These are phyloP conservation scores for Leucoraja ocellata DNA, from an alignment of 2,797 vertebrate species.

Conservation along the genomic window DNA sequence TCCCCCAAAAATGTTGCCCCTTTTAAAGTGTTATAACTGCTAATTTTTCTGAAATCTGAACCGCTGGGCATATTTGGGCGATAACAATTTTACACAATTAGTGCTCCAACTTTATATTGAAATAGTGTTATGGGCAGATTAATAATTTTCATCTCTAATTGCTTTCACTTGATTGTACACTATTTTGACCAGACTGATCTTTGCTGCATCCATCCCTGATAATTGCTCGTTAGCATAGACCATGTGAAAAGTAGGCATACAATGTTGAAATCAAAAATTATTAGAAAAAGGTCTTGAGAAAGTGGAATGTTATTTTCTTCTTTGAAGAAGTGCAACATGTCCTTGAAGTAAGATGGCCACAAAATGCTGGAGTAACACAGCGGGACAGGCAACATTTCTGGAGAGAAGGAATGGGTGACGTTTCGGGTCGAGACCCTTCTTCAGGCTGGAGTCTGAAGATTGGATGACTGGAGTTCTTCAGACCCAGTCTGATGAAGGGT, in stretches of 20 bases:
- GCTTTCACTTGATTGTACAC: not conserved
- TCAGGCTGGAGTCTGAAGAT: too few relatives aligned
- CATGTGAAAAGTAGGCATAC: not conserved
- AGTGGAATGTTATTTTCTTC: not conserved
- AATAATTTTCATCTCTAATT: not conserved
- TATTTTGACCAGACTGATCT: not conserved
- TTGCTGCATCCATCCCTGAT: not conserved
- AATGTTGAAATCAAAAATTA: not conserved
- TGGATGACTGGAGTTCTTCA: too few relatives aligned
- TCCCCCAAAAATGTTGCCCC: not conserved
- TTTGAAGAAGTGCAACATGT: not conserved
- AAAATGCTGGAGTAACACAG: too few relatives aligned
- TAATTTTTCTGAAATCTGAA: slow-evolving; percentile 10
- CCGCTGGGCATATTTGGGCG: not conserved
- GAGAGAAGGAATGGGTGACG: too few relatives aligned
- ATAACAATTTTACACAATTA: not conserved
- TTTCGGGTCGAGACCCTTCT: too few relatives aligned
- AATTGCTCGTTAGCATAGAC: not conserved
- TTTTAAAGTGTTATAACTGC: not conserved
- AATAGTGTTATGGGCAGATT: not conserved
- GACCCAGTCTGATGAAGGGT: too few relatives aligned
- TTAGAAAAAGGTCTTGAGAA: not conserved
- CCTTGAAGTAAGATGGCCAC: not conserved
- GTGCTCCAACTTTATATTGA: not conserved
- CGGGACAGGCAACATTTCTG: too few relatives aligned